Conservation (phyloP, 2,113 vertebrate species). For the Acinonyx jubatus region DNA sequence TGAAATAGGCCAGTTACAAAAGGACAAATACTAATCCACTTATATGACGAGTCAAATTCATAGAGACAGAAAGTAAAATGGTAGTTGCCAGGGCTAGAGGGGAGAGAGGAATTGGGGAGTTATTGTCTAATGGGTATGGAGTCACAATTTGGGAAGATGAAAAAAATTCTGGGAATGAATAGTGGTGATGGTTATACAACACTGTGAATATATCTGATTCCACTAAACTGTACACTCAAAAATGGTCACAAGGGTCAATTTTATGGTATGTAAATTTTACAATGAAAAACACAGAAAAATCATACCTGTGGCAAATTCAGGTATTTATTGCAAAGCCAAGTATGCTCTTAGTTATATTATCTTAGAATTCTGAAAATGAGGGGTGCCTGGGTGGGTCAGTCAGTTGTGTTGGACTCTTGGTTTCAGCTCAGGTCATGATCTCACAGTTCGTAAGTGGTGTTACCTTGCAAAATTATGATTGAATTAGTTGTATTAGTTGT, state of each 20-base stretch:
- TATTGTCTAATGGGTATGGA: not conserved
- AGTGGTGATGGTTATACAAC: not conserved
- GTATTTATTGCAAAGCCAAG: not conserved
- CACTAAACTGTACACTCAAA: not conserved
- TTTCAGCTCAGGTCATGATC: no score
- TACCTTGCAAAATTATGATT: no score
- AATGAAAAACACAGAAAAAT: constrained; percentile 25
- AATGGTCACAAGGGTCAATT: not conserved
- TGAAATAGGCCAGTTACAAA: not conserved
- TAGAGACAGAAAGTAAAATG: not conserved
- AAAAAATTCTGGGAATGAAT: not conserved
- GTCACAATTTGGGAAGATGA: not conserved
- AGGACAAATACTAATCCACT: not conserved
- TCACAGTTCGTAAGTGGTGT: no score
- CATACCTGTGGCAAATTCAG: constrained; percentile 10
- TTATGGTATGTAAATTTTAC: not conserved
- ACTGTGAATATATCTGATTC: not conserved
- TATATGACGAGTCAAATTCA: not conserved
- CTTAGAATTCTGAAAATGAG: not conserved
- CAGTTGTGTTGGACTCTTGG: no score
- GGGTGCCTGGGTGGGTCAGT: no score
- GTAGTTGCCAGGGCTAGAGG: not conserved
- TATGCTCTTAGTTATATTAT: constrained; percentile 6
- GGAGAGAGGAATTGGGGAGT: not conserved
- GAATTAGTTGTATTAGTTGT: no score